These are phyloP conservation scores for Hafferia zeledoni DNA, from an alignment of 2,797 vertebrate genomes.

Conservation along the genomic window DNA sequence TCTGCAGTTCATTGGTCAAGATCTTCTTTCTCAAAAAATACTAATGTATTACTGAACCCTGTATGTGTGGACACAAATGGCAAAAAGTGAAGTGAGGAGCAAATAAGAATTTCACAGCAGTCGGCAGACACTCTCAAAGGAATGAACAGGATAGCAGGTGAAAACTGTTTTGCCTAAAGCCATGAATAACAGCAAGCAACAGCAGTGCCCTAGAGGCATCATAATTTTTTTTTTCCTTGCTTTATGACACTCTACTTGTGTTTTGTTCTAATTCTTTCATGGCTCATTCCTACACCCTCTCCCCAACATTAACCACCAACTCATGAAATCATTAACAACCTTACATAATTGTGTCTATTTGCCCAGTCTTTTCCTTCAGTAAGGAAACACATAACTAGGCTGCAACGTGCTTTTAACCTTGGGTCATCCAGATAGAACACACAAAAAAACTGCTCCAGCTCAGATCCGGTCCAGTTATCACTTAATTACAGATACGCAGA, in stretches of 20 bases:
- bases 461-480: background rate
- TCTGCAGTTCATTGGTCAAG: background rate
- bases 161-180: background rate
- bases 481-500: background rate
- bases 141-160: background rate
- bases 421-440: background rate
- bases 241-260: background rate
- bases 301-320: background rate
- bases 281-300: background rate
- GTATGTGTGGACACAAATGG: accelerated
- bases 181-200: background rate
- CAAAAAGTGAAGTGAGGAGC: background rate
- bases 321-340: background rate
- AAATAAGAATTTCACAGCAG: background rate
- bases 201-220: background rate
- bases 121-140: background rate
- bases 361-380: background rate
- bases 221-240: background rate
- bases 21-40: background rate
- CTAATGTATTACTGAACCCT: background rate
- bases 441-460: background rate
- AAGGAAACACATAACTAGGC: background rate
- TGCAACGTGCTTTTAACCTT: background rate
- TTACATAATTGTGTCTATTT: background rate
- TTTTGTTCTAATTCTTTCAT: background rate